Evolutionary conservation across 1,140 invertebrate genomes (phyloP), one percentile per base, ranked within the genome.

Genomic region (Sweltsa coloradensis): DNA sequence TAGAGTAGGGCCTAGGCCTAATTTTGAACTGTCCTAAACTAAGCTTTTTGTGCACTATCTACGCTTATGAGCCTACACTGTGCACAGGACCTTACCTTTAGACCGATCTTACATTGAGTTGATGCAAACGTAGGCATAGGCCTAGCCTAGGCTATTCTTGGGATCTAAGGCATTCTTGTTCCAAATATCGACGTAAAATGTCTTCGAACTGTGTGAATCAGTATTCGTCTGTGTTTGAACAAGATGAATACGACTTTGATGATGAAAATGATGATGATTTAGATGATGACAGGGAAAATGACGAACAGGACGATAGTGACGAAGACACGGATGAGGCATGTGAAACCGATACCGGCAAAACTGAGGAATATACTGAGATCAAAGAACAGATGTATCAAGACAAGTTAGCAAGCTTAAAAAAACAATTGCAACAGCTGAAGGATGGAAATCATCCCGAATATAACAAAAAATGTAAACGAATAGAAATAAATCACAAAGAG

Each of bases 341-440:
- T 65, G 85, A 88, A 65, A 89, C 87, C 41, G 89, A 94, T 51
- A 77, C 83, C 65, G 78, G 83, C 7, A 85, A 83, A 58, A 76
- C 80, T 40, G 84, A 89, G 63, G 81, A 84, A 62, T 79, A 74
- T 34, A 77, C 81, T 36, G 89, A 92, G 71, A 83, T 92, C 9
- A 93, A 91, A 67, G 89, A 94, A 70, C 88, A 93, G 85, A 87
- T 96, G 69, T 97, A 93, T 60, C 87, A 91, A 60, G 91, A 96
- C 60, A 95, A 96, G 65, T 65, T 97, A 45, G 79, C 82, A 0
- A 83, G 77, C 61, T 68, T 96, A 6, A 93, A 95, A 64, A 87
- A 89, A 51, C 92, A 92, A 57, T 55, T 97, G 18, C 81, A 89
- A 51, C 89, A 94, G 57, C 62, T 97, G 3, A 79, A 89, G 58